Conservation (phyloP, 2,797 vertebrate genomes). For the Menidia menidia region DNA sequence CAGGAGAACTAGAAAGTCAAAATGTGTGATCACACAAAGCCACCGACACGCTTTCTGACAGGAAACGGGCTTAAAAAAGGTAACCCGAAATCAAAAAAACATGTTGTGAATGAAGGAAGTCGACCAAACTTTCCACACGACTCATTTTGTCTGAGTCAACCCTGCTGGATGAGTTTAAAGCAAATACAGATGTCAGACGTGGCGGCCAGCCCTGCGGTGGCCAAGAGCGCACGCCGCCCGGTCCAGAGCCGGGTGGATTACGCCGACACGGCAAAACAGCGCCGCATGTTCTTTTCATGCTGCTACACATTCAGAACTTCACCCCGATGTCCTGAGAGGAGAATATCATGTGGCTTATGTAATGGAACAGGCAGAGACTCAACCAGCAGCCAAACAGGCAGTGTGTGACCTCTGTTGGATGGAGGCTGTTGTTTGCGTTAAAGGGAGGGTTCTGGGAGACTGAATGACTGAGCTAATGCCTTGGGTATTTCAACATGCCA, state of each 20-base stretch:
- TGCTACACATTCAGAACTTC: conserved; percentile 15
- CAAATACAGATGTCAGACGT: neutral
- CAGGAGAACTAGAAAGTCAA: neutral
- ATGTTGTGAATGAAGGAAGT: neutral
- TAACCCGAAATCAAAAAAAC: neutral
- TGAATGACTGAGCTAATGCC: conserved; percentile 70
- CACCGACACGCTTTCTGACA: neutral
- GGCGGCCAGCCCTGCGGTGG: neutral
- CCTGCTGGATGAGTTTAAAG: neutral
- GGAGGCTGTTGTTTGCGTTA: conserved; percentile 65
- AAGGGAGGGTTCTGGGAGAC: conserved; percentile 63
- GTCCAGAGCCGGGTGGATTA: too few species aligned
- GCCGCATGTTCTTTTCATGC: conserved; percentile 4
- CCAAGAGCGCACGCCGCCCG: neutral
- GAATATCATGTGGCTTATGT: conserved; percentile 45
- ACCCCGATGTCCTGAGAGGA: conserved; percentile 11
- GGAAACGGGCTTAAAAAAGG: neutral
- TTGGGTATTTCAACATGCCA: conserved; percentile 74
- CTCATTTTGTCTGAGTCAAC: too few species aligned
- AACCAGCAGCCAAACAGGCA: conserved; percentile 28
- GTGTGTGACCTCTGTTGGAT: conserved; percentile 69
- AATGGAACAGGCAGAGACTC: conserved; percentile 30
- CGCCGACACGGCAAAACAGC: neutral
- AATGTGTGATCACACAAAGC: neutral
- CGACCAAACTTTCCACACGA: neutral